Base-by-base conservation (phyloP, 37 sponge, comb jelly and placozoan species). In the Hormiphora californensis region DNA sequence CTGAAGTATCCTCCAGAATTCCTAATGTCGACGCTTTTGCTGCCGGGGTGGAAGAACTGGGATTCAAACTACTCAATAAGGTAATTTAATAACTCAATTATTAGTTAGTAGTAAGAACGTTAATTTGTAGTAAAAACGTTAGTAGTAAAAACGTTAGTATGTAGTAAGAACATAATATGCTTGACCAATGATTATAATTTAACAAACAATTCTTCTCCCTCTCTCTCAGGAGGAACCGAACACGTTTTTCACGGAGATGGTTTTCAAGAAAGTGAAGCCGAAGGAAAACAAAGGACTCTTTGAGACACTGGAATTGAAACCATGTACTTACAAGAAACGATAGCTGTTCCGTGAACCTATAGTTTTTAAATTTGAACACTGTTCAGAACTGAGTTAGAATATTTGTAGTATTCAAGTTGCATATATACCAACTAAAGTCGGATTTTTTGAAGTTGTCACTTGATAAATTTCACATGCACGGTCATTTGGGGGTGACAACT, bases 291-390 rank as follows among this genome's bases (percentile, higher is more conserved):
- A 55, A 30, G 86, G 32, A 12, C 35, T 40, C 23, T 55, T 57
- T 86, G 85, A 87, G 0, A 49, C 54, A n/a, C 89, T 94, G 39
- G 27, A 54, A 86, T 87, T 97, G 27, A 97, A 97, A 54, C 95
- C 98, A 39, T 97, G 98, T 51, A 37, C 90, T 0, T 97, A 97
- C 86, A 97, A 94, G 86, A 88, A 87, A 69, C 69, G 98, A 57
- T 97, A 87, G 39, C n/a, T n/a, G n/a, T n/a, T n/a, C n/a, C n/a
- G n/a, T n/a, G n/a, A n/a, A n/a, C n/a, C n/a, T n/a, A n/a, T n/a
- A n/a, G n/a, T n/a, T n/a, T n/a, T n/a, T n/a, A n/a, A n/a, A n/a
- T n/a, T n/a, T n/a, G n/a, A n/a, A n/a, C n/a, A n/a, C n/a, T n/a
- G n/a, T n/a, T n/a, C n/a, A n/a, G n/a, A n/a, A n/a, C n/a, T n/a